phyloP scores from a whole-genome alignment of 2,113 vertebrate species.

The Pholis gunnellus region DNA sequence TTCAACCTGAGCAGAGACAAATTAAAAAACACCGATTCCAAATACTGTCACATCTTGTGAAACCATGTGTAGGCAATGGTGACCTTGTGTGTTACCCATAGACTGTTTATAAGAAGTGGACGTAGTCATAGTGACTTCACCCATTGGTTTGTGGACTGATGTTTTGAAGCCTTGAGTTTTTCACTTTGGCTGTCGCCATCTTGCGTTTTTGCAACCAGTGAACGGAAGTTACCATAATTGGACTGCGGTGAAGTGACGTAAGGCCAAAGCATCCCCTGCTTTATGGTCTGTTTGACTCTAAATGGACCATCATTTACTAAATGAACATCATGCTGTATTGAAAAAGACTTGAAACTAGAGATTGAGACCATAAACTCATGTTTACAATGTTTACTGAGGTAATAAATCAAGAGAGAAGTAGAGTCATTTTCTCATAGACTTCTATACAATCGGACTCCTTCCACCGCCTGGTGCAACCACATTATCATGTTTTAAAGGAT shows the following conservation, averaged over 20 bases:
- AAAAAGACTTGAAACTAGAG: background rate
- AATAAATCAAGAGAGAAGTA: too few relatives aligned
- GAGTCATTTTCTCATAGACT: background rate
- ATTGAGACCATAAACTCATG: background rate
- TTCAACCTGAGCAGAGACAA: too few relatives aligned
- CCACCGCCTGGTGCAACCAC: background rate
- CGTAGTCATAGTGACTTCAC: too few relatives aligned
- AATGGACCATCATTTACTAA: background rate
- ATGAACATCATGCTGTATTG: background rate
- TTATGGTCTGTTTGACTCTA: background rate
- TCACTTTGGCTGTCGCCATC: background rate
- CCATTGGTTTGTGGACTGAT: too few relatives aligned
- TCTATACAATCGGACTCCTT: background rate
- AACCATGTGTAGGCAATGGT: background rate
- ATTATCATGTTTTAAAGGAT: background rate
- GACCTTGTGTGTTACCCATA: background rate
- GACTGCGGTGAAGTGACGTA: background rate
- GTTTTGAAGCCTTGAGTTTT: background rate
- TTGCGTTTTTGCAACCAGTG: background rate
- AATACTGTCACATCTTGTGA: background rate
- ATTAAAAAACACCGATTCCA: too few relatives aligned
- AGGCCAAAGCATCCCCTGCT: background rate
- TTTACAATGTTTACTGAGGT: background rate
- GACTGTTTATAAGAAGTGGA: too few relatives aligned
- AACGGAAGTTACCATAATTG: background rate